Evolutionary conservation across 2,797 vertebrate species (phyloP), one percentile per base, ranked within the genome.

Genomic region (Sciurus vulgaris): DNA sequence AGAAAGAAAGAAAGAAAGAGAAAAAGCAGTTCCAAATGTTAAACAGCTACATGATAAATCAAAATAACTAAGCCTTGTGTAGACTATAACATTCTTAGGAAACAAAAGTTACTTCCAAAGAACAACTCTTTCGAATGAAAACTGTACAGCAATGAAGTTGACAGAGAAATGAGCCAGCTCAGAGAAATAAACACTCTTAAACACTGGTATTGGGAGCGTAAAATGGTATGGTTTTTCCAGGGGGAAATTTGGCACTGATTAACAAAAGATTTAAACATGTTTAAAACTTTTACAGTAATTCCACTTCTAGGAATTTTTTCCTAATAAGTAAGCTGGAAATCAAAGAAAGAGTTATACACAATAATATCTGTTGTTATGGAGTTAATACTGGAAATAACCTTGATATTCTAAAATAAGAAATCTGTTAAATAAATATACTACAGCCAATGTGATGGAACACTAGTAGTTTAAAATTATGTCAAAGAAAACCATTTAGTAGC

Each of bases 291-390:
- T 65, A 87, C 7, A 94, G 28, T 51, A 81, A 87, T 72, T 61
- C 20, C 13, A 87, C 22, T 81, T 94, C 18, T 77, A 70, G 17
- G 10, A 86, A 61, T 47, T 72, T 88, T 67, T 94, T 81, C 38
- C 86, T 87, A 96, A 59, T 82, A 79, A 81, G 67, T 94, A 90
- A 95, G 35, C 54, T 73, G 24, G 93, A 56, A 90, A 51, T 38
- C 35, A 82, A 54, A 77, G 38, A 47, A 92, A 69, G 20, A 85
- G 22, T 82, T 82, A 61, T 41, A 84, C 13, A 76, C 26, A 94
- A 35, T 76, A 61, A 2, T 47, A 76, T 72, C 15, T 30, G 61
- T 14, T 76, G 61, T 14, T 76, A 17, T 59, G 30, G 24, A 78
- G 20, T 70, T 93, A 74, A 90, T 49, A 89, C 5, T 93, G 15